Conservation (phyloP, 2,888 invertebrate genomes). For the Perithous albicinctus region DNA sequence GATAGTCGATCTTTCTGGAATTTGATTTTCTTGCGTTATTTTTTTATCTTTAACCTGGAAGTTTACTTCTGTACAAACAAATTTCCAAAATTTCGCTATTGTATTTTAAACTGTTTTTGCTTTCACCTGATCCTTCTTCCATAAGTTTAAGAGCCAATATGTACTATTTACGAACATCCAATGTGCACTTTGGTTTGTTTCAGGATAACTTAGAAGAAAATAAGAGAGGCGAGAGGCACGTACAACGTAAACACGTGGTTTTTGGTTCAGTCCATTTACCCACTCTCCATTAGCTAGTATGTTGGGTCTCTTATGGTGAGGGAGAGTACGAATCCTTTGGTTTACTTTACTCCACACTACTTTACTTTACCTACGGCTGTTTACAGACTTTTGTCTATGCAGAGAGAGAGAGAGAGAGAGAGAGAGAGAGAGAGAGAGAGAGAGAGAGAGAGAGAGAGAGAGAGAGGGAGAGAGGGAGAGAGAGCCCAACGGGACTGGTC, state of each 20-base stretch:
- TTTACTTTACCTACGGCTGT: conserved; percentile 69
- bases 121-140: too few species aligned
- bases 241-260: conserved; percentile 1
- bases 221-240: not conserved
- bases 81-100: too few species aligned
- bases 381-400: conserved; percentile 69
- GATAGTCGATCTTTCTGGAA: too few species aligned
- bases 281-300: conserved; percentile 30
- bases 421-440: too few species aligned
- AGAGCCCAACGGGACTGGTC: conserved; percentile 35
- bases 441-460: too few species aligned
- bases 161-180: too few species aligned
- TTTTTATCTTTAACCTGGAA: too few species aligned
- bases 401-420: too few species aligned
- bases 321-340: conserved; percentile 43
- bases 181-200: not conserved
- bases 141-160: too few species aligned
- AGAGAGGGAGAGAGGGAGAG: conserved; percentile 20
- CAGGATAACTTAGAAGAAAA: not conserved
- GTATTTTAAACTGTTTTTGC: too few species aligned
- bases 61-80: too few species aligned
- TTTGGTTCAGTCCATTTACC: conserved; percentile 5
- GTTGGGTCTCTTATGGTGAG: conserved; percentile 63
- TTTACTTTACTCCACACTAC: conserved; percentile 62
- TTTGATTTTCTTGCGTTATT: too few species aligned